Evolutionary conservation across 2,797 vertebrate genomes (phyloP).

Genomic region (Protonibea diacanthus): DNA sequence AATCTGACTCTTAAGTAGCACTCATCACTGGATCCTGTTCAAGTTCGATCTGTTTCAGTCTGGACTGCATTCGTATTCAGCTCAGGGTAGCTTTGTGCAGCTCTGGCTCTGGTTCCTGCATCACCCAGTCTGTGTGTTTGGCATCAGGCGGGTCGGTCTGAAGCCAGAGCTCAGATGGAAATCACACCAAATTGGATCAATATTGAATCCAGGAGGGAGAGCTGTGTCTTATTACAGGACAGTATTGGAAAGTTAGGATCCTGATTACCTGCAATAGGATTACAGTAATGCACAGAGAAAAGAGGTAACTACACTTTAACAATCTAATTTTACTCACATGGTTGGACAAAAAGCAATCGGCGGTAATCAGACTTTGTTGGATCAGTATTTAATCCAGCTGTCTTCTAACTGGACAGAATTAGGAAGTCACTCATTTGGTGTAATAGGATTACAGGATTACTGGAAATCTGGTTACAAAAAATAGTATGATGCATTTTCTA

Average conservation of each 20-base stretch:
- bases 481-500: constrained; percentile 25
- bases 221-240: constrained; percentile 61
- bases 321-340: constrained; percentile 28
- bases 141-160: constrained; percentile 46
- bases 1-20: constrained; percentile 62
- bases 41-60: constrained; percentile 38
- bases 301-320: constrained; percentile 38
- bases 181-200: constrained; percentile 76
- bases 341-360: constrained; percentile 23
- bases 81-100: constrained; percentile 58
- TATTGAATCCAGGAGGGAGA: constrained; percentile 63
- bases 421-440: constrained; percentile 44
- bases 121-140: constrained; percentile 59
- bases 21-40: constrained; percentile 49
- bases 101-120: constrained; percentile 56
- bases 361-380: constrained; percentile 29
- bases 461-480: constrained; percentile 41
- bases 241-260: constrained; percentile 42
- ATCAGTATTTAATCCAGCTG: constrained; percentile 52
- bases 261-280: constrained; percentile 61
- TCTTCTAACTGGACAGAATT: constrained; percentile 44
- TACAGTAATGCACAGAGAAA: constrained; percentile 37
- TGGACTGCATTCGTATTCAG: constrained; percentile 65
- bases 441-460: constrained; percentile 60
- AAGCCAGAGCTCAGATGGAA: constrained; percentile 68